Conservation (phyloP, 2,113 vertebrate genomes). For the Cynopterus brachyotis region DNA sequence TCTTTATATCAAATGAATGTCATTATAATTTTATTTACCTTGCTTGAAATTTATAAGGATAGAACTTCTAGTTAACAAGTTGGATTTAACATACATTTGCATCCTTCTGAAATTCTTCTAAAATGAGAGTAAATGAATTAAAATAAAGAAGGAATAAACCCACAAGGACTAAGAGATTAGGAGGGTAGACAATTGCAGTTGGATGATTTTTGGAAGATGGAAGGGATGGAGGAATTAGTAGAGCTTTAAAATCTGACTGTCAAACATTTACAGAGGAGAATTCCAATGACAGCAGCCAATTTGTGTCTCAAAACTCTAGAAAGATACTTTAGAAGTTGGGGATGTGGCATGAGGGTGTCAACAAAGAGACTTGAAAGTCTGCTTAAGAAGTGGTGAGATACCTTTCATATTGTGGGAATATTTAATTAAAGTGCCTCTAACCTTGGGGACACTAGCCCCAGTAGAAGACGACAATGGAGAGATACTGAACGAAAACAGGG, state of each 20-base stretch:
- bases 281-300: not conserved
- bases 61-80: not conserved
- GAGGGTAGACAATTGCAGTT: not conserved
- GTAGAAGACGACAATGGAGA: not conserved
- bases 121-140: slow-evolving; percentile 22
- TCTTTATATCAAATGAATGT: slow-evolving; percentile 23
- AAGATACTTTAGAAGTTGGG: not conserved
- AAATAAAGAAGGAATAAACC: slow-evolving; percentile 16
- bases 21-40: slow-evolving; percentile 35
- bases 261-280: not conserved
- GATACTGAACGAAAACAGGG: not conserved
- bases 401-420: not conserved
- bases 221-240: not conserved
- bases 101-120: slow-evolving; percentile 28
- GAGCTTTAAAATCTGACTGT: not conserved
- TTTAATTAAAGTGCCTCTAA: not conserved
- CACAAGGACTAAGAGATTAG: not conserved
- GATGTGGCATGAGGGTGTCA: not conserved
- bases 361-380: not conserved
- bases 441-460: not conserved
- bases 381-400: not conserved
- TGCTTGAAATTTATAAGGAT: not conserved
- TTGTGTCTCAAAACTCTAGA: not conserved
- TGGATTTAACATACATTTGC: not conserved
- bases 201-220: not conserved